Percentiles rank a stretch among this genome's conserved stretches.
Evolutionary conservation across 2,797 vertebrate genomes (phyloP).

Genomic region (Girardinus metallicus): DNA sequence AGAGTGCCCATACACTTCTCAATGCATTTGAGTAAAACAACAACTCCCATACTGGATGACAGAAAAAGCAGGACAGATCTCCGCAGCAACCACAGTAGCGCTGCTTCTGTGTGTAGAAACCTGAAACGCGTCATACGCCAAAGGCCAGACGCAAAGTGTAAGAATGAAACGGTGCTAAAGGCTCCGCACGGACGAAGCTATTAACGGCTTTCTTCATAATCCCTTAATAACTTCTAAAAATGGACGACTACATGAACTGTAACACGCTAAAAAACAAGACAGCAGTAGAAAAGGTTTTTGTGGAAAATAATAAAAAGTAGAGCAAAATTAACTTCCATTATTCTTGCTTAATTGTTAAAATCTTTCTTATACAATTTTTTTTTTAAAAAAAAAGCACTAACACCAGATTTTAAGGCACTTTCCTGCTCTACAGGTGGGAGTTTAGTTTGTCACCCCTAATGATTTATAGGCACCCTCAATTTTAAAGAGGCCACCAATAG

Average conservation of each 20-base stretch:
- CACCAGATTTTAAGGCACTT: constrained; percentile 56
- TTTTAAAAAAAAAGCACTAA: constrained; percentile 11
- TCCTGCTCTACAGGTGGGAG: not conserved
- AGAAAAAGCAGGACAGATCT: constrained; percentile 3
- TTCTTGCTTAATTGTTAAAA: constrained; percentile 3
- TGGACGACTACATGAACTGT: not conserved
- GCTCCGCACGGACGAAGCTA: not conserved
- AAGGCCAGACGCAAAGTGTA: not conserved
- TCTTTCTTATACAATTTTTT: constrained; percentile 6
- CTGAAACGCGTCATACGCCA: not conserved
- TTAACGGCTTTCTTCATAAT: constrained; percentile 8
- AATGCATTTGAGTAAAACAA: constrained; percentile 17
- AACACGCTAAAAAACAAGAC: not conserved
- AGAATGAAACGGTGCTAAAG: not conserved
- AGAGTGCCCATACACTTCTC: constrained; percentile 6
- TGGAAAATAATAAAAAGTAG: not conserved
- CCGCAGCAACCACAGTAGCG: not conserved
- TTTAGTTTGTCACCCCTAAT: not conserved
- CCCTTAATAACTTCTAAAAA: not conserved
- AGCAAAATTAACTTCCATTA: not conserved
- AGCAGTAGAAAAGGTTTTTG: not conserved
- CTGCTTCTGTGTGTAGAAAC: not conserved
- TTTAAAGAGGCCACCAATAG: constrained; percentile 2
- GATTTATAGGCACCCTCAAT: not conserved
- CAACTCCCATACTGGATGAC: not conserved